phyloP scores from a whole-genome alignment of 2,888 invertebrate species.

The Bombylius major region DNA sequence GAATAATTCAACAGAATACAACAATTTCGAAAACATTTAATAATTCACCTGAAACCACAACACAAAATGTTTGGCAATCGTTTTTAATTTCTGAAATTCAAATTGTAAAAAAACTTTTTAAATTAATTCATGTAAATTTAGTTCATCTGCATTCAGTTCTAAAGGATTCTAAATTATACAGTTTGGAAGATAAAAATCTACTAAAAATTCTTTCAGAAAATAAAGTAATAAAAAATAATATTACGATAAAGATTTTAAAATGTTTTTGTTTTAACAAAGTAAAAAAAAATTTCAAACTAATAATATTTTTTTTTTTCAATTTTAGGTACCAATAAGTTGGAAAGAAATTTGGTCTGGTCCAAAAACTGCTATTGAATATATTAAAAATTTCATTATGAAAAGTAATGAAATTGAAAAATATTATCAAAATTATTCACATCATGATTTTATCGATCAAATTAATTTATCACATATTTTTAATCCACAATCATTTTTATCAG shows the following conservation, averaged over 20 bases:
- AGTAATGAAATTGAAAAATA: slow-evolving; percentile 28
- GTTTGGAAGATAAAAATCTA: slow-evolving; percentile 17
- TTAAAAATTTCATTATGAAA: slow-evolving; percentile 28
- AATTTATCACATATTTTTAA: slow-evolving; percentile 29
- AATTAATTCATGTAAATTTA: slow-evolving; percentile 28
- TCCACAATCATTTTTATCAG: slow-evolving; percentile 30
- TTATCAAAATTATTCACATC: slow-evolving; percentile 21
- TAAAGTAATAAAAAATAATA: slow-evolving; percentile 17
- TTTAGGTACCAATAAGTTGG: slow-evolving; percentile 29
- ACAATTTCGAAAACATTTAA: slow-evolving; percentile 20
- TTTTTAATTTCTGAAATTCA: slow-evolving; percentile 30
- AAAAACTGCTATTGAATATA: slow-evolving; percentile 26
- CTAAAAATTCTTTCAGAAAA: slow-evolving; percentile 26
- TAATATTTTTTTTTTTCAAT: neutral
- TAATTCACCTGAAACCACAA: slow-evolving; percentile 15
- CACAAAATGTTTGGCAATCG: slow-evolving; percentile 26
- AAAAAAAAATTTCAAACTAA: neutral
- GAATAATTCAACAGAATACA: slow-evolving; percentile 17
- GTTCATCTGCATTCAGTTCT: slow-evolving; percentile 24
- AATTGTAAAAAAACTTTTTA: slow-evolving; percentile 24
- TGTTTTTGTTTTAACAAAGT: too few species aligned
- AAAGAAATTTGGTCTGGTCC: slow-evolving; percentile 32
- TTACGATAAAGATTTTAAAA: too few species aligned
- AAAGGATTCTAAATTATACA: slow-evolving; percentile 18
- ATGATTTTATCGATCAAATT: slow-evolving; percentile 25